phyloP scores from a whole-genome alignment of 2,888 invertebrate species.

The Gerris lacustris region DNA sequence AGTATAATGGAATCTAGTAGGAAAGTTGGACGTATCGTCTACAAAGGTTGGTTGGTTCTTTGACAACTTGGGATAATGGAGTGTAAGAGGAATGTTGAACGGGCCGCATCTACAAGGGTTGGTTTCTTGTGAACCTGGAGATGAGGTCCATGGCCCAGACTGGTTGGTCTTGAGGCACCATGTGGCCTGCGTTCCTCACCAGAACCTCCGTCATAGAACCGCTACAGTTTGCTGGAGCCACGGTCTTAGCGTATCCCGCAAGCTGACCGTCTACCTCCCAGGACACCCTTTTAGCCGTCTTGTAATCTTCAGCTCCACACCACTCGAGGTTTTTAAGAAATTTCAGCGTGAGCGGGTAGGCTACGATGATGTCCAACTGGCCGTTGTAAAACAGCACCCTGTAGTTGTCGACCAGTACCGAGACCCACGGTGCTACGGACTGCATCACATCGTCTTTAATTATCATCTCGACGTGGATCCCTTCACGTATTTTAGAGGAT shows the following conservation, averaged over 20 bases:
- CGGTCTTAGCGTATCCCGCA: constrained; percentile 64
- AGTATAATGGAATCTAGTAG: neutral
- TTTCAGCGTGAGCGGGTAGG: constrained; percentile 71
- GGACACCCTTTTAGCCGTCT: constrained; percentile 48
- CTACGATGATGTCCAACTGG: constrained; percentile 85
- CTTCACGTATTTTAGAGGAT: constrained; percentile 31
- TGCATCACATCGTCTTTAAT: constrained; percentile 69
- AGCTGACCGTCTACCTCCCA: constrained; percentile 49
- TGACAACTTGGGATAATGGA: constrained; percentile 9
- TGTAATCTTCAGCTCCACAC: constrained; percentile 51
- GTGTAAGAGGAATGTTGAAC: neutral
- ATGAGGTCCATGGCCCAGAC: constrained; percentile 64
- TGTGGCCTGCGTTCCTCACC: constrained; percentile 68
- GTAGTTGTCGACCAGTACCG: constrained; percentile 53
- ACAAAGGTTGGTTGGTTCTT: constrained; percentile 4
- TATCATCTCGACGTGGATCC: constrained; percentile 69
- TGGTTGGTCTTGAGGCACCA: constrained; percentile 70
- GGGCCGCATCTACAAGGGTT: constrained; percentile 19
- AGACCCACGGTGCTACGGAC: constrained; percentile 59
- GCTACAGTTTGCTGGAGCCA: constrained; percentile 29
- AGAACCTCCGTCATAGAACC: constrained; percentile 60
- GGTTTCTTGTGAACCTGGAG: constrained; percentile 41
- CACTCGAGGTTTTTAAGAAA: constrained; percentile 62
- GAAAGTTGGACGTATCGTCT: neutral
- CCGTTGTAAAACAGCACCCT: constrained; percentile 75